phyloP scores from a whole-genome alignment of 2,797 vertebrate species.

The Perdix hodgsoniae region DNA sequence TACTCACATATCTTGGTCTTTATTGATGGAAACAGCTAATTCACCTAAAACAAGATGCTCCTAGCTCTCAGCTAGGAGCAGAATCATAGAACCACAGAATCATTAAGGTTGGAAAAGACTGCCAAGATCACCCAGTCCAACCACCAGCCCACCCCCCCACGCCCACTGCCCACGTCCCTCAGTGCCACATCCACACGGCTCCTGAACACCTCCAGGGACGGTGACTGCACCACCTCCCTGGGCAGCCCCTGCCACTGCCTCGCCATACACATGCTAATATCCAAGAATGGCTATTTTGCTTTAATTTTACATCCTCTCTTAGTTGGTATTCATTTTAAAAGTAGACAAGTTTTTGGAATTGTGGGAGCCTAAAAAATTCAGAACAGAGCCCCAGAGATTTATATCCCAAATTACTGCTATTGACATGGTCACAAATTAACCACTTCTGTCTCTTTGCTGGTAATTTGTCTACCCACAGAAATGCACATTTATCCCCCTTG shows the following conservation, averaged over 20 bases:
- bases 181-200: no score
- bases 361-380: background rate
- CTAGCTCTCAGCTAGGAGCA: background rate
- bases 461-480: background rate
- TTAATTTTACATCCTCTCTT: background rate
- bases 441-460: background rate
- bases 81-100: no score
- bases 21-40: background rate
- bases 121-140: no score
- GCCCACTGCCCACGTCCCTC: no score
- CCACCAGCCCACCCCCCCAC: no score
- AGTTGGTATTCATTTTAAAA: background rate
- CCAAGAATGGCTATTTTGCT: background rate
- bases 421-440: background rate
- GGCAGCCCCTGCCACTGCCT: no score
- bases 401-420: background rate
- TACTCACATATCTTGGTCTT: fast-evolving
- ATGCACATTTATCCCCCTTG: background rate
- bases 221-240: no score
- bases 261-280: fast-evolving
- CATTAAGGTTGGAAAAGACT: no score
- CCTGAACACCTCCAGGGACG: no score
- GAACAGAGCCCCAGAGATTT: background rate
- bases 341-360: background rate
- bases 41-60: background rate